These are phyloP conservation scores for Protomyctophum bolini DNA, from an alignment of 2,113 vertebrate genomes.

Conservation along the genomic window DNA sequence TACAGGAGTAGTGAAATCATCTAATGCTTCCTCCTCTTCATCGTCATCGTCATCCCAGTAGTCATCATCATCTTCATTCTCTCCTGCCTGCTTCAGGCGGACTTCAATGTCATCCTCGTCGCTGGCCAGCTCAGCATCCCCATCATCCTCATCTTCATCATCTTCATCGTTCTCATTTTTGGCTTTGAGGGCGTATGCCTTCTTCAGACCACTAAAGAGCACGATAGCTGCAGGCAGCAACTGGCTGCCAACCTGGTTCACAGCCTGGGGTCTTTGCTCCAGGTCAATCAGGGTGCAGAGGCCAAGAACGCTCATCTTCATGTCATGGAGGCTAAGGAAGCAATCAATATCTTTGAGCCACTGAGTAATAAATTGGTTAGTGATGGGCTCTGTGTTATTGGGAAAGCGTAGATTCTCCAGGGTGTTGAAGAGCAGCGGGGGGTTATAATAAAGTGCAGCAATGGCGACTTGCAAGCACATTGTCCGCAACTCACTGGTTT, in stretches of 20 bases:
- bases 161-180: constrained; percentile 98
- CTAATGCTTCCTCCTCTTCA: constrained; percentile 95
- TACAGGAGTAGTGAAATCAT: constrained; percentile 94
- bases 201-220: constrained; percentile 95
- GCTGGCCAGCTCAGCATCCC: constrained; percentile 92
- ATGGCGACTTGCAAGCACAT: constrained; percentile 99
- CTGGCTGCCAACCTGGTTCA: constrained; percentile 92
- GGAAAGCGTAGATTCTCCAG: constrained; percentile 97
- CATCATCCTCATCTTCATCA: constrained; percentile 92
- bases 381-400: constrained; percentile 97
- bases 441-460: constrained; percentile 96
- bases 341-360: constrained; percentile 99
- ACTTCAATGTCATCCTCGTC: constrained; percentile 99
- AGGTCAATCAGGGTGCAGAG: constrained; percentile 96
- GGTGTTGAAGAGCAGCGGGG: constrained; percentile 92
- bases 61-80: constrained; percentile 94
- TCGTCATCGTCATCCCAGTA: constrained; percentile 95
- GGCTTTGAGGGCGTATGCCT: constrained; percentile 96
- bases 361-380: constrained; percentile 97
- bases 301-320: constrained; percentile 97
- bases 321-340: constrained; percentile 96
- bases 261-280: constrained; percentile 92
- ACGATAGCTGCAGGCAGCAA: constrained; percentile 96
- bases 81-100: constrained; percentile 95
- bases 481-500: constrained; percentile 97